Evolutionary conservation across 35 echinoderm and acorn worm genomes (phyloP), one percentile per base, ranked within the genome.

Genomic region (Ophiothrix spiculata): DNA sequence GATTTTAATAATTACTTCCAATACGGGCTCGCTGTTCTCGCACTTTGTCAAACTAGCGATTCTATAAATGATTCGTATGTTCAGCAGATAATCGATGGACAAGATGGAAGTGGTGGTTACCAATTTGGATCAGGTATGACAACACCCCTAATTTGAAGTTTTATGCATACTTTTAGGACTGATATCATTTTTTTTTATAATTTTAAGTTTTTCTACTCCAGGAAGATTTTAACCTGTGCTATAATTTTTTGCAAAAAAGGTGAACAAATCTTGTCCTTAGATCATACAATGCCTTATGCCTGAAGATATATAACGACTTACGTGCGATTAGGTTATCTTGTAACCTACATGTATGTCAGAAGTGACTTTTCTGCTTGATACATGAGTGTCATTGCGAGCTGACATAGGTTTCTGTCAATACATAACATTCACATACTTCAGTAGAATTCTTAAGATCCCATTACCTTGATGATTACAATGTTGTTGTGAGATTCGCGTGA

Each of bases 1-100:
- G 75, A 74, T 1, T 90, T 88, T 64, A 78, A 80, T 34, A 88
- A 93, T 60, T 89, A 85, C 75, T 93, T 86, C 78, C 92, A 88
- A 13, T 93, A 93, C 38, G 77, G 75, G 12, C 34, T 89, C 16
- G 92, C 87, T 10, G 16, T 93, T 75, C 64, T 93, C 36, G 92
- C 92, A 36, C 45, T 93, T 28, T 93, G 92, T 35, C 80, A 81
- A 79, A 86, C 46, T 41, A 78, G 83, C 31, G 42, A 25, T 35
- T 13, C 81, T 6, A 60, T 84, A 3, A 63, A 64, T 35, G 23
- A 36, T 31, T 33, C 35, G 31, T 60, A 84, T 60, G 69, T 84
- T 38, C 45, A 56, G 4, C 28, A 84, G n/a, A 63, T 93, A 13
- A 33, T 76, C 29, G 39, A 42, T 11, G 87, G 81, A 17, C 87